These are phyloP conservation scores for Thripadectes ignobilis DNA, from an alignment of 2,797 vertebrate species.

Conservation along the genomic window DNA sequence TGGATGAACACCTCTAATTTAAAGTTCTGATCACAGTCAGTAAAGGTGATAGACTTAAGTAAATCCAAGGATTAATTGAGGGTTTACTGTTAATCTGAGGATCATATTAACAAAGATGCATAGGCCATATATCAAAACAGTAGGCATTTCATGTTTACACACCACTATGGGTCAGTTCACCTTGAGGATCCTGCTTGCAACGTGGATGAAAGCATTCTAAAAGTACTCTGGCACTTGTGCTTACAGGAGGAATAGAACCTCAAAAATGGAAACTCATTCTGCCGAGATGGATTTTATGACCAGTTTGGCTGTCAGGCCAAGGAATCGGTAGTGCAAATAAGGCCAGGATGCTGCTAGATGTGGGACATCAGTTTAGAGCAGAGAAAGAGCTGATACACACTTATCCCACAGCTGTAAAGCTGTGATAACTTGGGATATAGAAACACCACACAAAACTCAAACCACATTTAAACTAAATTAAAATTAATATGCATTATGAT, in stretches of 20 bases:
- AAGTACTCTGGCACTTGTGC: neutral
- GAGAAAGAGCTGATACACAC: neutral
- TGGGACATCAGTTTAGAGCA: neutral
- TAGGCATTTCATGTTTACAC: neutral
- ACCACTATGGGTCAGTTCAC: neutral
- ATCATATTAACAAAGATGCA: neutral
- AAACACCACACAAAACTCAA: neutral
- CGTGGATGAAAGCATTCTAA: neutral
- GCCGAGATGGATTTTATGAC: neutral
- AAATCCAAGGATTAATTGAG: conserved; percentile 17
- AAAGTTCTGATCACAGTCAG: neutral
- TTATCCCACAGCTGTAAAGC: neutral
- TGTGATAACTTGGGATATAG: neutral
- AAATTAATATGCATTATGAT: neutral
- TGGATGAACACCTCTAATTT: neutral
- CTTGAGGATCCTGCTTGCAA: neutral
- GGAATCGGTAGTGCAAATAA: neutral
- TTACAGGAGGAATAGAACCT: neutral
- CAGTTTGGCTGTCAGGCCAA: neutral
- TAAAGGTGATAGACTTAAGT: neutral
- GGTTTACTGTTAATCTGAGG: neutral
- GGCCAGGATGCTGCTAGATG: neutral
- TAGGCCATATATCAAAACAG: neutral
- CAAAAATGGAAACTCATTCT: neutral
- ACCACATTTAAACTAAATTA: neutral